These are phyloP conservation scores for Eclectus roratus DNA, from an alignment of 2,113 vertebrate genomes.

Conservation along the genomic window DNA sequence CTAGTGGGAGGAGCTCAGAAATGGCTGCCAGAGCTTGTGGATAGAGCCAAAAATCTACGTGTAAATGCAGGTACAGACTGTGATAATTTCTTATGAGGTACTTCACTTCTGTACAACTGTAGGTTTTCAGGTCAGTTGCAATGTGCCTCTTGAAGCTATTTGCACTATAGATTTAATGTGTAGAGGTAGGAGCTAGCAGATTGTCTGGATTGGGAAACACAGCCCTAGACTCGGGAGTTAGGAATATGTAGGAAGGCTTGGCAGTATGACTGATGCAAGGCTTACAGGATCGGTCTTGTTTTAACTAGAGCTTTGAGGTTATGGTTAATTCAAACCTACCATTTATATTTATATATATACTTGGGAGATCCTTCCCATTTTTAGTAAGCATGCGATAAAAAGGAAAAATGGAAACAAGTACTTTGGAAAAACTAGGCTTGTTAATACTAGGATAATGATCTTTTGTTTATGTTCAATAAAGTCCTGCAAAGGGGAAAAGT, in stretches of 20 bases:
- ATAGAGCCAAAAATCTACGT: constrained; percentile 85
- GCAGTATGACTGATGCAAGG: background rate
- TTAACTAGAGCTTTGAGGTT: background rate
- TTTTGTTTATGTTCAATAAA: background rate
- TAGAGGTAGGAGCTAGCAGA: background rate
- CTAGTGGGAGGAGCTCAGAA: constrained; percentile 88
- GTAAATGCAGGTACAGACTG: constrained; percentile 88
- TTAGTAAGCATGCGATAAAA: background rate
- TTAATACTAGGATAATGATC: background rate
- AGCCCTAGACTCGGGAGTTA: background rate
- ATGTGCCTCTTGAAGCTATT: background rate
- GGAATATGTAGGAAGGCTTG: background rate
- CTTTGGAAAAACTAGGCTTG: background rate
- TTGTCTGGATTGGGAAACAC: background rate
- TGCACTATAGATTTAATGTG: background rate
- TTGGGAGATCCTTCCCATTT: background rate
- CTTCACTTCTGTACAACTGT: background rate
- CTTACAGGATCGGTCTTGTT: background rate
- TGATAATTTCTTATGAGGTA: background rate
- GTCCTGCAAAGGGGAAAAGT: background rate
- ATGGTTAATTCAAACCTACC: background rate
- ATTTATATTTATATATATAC: background rate
- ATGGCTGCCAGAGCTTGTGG: constrained; percentile 94
- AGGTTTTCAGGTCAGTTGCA: background rate
- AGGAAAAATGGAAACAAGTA: background rate